phyloP scores from a whole-genome alignment of 2,113 vertebrate genomes.

The Sula dactylatra region DNA sequence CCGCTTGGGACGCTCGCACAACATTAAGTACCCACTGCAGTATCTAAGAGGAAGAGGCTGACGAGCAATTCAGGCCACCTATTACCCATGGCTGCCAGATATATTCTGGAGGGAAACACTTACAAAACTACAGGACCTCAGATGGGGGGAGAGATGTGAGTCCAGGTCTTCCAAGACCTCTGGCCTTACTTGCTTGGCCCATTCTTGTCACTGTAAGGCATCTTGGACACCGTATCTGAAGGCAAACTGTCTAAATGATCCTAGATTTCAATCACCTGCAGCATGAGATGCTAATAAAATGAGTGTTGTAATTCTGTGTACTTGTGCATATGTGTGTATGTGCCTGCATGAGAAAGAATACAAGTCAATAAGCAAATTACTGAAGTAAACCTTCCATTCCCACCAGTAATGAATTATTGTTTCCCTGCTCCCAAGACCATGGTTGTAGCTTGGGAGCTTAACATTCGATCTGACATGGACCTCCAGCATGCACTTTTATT shows the following conservation, averaged over 20 bases:
- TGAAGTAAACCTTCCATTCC: constrained; percentile 16
- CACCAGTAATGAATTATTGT: not conserved
- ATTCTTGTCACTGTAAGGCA: not conserved
- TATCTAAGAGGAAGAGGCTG: not conserved
- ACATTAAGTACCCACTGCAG: accelerated
- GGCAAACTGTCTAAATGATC: not conserved
- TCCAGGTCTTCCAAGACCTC: not conserved
- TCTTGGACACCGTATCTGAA: not conserved
- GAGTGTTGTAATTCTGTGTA: accelerated
- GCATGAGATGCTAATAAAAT: not conserved
- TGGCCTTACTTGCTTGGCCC: not conserved
- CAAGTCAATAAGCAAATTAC: constrained; percentile 6
- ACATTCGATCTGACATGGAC: not conserved
- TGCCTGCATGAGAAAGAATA: not conserved
- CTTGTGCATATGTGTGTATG: accelerated
- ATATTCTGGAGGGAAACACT: not conserved
- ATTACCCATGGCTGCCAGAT: not conserved
- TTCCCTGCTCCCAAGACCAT: not conserved
- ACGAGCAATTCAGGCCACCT: not conserved
- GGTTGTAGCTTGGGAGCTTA: constrained; percentile 23
- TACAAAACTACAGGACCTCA: not conserved
- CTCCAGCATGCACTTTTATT: constrained; percentile 19
- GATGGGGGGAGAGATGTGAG: accelerated
- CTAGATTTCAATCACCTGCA: not conserved
- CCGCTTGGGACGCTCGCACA: not conserved